Evolutionary conservation across 2,113 vertebrate genomes (phyloP).

Genomic region (Albula glossodonta): DNA sequence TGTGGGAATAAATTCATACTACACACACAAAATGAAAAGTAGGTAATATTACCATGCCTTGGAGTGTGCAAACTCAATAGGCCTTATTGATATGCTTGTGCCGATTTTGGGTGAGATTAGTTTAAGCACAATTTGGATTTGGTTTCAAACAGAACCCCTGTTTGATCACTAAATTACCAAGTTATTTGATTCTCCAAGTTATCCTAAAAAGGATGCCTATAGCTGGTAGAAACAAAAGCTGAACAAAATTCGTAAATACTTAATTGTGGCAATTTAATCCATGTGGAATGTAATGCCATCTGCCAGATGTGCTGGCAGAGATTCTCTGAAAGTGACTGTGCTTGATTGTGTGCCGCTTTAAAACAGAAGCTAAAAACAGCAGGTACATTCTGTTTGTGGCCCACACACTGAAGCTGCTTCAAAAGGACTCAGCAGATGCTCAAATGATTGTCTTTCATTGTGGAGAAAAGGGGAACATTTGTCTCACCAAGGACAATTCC

Average conservation of each 20-base stretch:
- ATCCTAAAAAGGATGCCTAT: background rate
- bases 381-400: constrained; percentile 40
- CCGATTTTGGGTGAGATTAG: background rate
- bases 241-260: background rate
- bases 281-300: background rate
- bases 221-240: background rate
- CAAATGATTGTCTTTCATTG: constrained; percentile 48
- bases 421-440: constrained; percentile 57
- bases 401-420: constrained; percentile 52
- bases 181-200: background rate
- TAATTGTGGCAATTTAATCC: background rate
- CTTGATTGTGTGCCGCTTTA: constrained; percentile 48
- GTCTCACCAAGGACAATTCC: constrained; percentile 83
- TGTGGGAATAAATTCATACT: background rate
- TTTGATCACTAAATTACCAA: background rate
- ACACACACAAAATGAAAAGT: background rate
- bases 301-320: constrained; percentile 48
- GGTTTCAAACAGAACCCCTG: background rate
- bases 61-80: background rate
- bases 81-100: background rate
- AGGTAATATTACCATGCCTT: background rate
- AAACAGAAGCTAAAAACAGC: constrained; percentile 25
- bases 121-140: background rate
- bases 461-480: constrained; percentile 20
- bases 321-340: background rate